phyloP scores from a whole-genome alignment of 2,888 invertebrate species.

The Keiferia lycopersicella region DNA sequence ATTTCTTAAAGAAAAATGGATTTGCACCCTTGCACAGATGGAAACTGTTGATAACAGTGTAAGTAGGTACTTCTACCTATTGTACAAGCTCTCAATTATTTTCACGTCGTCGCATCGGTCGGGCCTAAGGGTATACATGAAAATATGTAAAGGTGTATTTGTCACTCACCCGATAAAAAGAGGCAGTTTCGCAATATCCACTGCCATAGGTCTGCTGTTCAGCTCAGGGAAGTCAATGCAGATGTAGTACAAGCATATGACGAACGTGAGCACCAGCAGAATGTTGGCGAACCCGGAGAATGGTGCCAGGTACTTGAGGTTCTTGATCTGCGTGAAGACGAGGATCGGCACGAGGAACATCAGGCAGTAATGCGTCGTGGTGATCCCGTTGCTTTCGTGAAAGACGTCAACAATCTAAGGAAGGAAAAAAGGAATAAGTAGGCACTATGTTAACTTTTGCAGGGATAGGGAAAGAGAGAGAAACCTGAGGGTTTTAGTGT shows the following conservation, averaged over 20 bases:
- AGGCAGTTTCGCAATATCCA: conserved; percentile 84
- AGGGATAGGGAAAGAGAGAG: too few species aligned
- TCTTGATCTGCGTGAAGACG: conserved; percentile 82
- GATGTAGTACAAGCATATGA: conserved; percentile 91
- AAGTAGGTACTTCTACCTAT: too few species aligned
- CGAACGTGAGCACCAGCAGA: conserved; percentile 88
- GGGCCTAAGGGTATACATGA: too few species aligned
- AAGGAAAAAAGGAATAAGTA: conserved; percentile 35
- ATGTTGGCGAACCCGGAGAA: conserved; percentile 94
- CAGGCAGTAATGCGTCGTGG: conserved; percentile 59
- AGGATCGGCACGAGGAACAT: conserved; percentile 68
- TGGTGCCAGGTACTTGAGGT: conserved; percentile 91
- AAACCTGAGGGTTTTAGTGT: too few species aligned
- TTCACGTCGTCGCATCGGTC: too few species aligned
- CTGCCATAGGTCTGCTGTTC: conserved; percentile 77
- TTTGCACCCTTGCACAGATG: too few species aligned
- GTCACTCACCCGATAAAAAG: conserved; percentile 87
- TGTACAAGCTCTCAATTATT: too few species aligned
- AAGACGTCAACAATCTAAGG: conserved; percentile 67
- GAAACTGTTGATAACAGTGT: too few species aligned
- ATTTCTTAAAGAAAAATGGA: too few species aligned
- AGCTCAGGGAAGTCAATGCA: conserved; percentile 78
- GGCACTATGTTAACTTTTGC: too few species aligned
- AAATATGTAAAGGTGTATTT: too few species aligned
- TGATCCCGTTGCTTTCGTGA: conserved; percentile 44